Conservation (phyloP, 2,113 vertebrate genomes). For the Heptranchias perlo region DNA sequence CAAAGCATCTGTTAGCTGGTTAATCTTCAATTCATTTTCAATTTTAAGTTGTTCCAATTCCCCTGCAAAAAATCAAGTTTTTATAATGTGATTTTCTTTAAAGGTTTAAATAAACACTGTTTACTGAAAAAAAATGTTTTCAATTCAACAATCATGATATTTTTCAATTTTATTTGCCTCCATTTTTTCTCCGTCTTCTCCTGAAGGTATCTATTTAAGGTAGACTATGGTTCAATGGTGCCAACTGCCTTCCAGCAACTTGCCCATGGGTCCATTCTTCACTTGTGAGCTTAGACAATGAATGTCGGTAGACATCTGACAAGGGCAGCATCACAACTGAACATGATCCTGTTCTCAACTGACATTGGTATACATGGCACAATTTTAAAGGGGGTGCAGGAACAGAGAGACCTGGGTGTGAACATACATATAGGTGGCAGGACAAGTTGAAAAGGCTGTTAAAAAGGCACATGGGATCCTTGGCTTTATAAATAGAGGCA, state of each 20-base stretch:
- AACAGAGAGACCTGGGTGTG: too few relatives aligned
- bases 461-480: too few relatives aligned
- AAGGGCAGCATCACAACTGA: too few relatives aligned
- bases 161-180: neutral
- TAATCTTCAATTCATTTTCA: constrained; percentile 64
- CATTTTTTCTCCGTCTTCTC: neutral
- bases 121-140: neutral
- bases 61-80: constrained; percentile 54
- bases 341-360: too few relatives aligned
- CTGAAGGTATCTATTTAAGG: neutral
- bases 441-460: too few relatives aligned
- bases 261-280: neutral
- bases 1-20: constrained; percentile 62
- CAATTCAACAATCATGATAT: neutral
- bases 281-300: neutral
- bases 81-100: neutral
- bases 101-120: neutral
- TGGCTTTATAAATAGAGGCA: too few relatives aligned
- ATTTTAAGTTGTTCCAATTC: constrained; percentile 58
- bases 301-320: too few relatives aligned
- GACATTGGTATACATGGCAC: too few relatives aligned
- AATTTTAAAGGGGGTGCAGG: too few relatives aligned
- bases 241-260: neutral
- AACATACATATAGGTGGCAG: too few relatives aligned
- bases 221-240: neutral